Evolutionary conservation across 2,797 vertebrate genomes (phyloP).

Genomic region (Labroides dimidiatus): DNA sequence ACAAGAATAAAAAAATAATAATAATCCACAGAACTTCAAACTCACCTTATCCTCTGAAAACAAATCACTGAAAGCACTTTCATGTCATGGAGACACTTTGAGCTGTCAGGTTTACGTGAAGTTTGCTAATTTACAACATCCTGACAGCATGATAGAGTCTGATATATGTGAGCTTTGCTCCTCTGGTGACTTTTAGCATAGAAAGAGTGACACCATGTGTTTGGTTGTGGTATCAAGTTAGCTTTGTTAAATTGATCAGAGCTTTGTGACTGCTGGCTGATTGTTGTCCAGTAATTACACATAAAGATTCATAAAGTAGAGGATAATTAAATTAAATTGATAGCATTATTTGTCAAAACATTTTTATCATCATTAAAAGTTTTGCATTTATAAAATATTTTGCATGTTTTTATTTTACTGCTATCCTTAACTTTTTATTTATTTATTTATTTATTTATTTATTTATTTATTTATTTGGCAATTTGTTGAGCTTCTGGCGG

Average conservation of each 20-base stretch:
- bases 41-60: background rate
- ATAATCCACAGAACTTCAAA: background rate
- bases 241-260: background rate
- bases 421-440: no score
- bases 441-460: background rate
- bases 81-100: slow-evolving; percentile 12
- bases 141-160: slow-evolving; percentile 6
- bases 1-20: background rate
- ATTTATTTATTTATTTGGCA: slow-evolving; percentile 23
- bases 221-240: slow-evolving; percentile 29
- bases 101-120: background rate
- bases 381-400: background rate
- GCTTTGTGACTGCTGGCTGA: background rate
- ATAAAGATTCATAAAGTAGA: background rate
- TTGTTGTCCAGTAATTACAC: background rate
- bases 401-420: no score
- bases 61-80: background rate
- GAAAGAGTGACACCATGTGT: slow-evolving; percentile 80
- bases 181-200: slow-evolving; percentile 6
- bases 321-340: background rate
- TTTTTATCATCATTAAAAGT: no score
- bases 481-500: slow-evolving; percentile 23
- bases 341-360: background rate
- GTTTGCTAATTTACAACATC: slow-evolving; percentile 11
- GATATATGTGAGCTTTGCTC: slow-evolving; percentile 18